Conservation (phyloP, 2,888 invertebrate genomes). For the Nomada fabriciana region DNA sequence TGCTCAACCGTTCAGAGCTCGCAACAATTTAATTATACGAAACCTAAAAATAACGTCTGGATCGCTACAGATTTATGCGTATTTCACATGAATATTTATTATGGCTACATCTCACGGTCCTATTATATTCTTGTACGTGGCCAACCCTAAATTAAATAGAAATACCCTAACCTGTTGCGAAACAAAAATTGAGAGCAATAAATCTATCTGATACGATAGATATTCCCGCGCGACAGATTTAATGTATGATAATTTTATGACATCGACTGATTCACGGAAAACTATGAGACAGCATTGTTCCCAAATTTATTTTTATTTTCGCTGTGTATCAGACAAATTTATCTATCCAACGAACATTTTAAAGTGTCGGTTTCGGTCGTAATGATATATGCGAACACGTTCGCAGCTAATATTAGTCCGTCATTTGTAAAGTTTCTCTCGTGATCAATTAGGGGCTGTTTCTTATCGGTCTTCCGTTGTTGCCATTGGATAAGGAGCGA, state of each 20-base stretch:
- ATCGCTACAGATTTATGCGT: no score
- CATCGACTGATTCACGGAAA: not conserved
- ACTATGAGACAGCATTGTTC: not conserved
- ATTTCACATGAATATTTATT: no score
- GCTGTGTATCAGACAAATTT: not conserved
- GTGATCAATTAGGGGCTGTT: slow-evolving; percentile 47
- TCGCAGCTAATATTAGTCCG: slow-evolving; percentile 11
- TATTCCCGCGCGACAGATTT: not conserved
- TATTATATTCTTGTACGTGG: no score
- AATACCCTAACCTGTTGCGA: no score
- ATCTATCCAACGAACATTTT: slow-evolving; percentile 1
- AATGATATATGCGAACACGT: not conserved
- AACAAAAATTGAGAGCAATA: no score
- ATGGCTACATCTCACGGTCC: no score
- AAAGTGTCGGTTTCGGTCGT: not conserved
- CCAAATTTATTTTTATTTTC: not conserved
- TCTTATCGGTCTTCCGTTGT: slow-evolving; percentile 47
- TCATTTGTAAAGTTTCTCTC: slow-evolving; percentile 56
- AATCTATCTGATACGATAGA: not conserved
- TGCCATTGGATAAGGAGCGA: slow-evolving; percentile 34
- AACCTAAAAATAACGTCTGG: no score
- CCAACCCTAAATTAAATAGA: no score
- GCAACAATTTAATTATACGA: no score
- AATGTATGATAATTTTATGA: not conserved
- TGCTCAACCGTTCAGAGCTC: no score